phyloP scores from a whole-genome alignment of 2,888 invertebrate genomes.

The Zhuqinia jingwanae region DNA sequence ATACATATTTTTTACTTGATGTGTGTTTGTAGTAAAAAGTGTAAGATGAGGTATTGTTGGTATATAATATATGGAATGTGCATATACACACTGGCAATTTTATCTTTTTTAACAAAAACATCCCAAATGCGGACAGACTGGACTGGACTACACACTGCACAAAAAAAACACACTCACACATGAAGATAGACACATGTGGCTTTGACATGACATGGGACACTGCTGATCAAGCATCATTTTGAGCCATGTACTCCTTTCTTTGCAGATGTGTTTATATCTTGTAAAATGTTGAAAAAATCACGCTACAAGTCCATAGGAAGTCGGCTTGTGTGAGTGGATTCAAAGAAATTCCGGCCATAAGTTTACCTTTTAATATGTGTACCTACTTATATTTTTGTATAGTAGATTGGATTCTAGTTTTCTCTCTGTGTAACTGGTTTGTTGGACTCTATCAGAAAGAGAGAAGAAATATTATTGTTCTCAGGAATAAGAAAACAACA shows the following conservation, averaged over 20 bases:
- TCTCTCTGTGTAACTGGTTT: slow-evolving; percentile 31
- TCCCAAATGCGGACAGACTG: background rate
- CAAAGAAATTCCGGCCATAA: slow-evolving; percentile 55
- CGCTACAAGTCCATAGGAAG: slow-evolving; percentile 66
- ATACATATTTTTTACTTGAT: background rate
- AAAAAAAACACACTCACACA: too few species aligned
- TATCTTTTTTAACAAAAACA: background rate
- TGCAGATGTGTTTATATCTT: slow-evolving; percentile 68
- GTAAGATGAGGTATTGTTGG: background rate
- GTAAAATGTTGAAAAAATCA: slow-evolving; percentile 65
- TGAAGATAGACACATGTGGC: slow-evolving; percentile 56
- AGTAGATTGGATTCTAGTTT: slow-evolving; percentile 7
- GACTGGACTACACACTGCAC: too few species aligned
- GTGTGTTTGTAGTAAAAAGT: background rate
- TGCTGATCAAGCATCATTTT: slow-evolving; percentile 56
- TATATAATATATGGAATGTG: background rate
- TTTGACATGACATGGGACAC: slow-evolving; percentile 67
- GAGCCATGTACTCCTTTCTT: slow-evolving; percentile 67
- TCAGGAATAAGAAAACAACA: slow-evolving; percentile 9
- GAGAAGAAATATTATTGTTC: background rate
- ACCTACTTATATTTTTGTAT: slow-evolving; percentile 12
- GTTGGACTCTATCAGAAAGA: background rate
- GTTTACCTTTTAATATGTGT: background rate
- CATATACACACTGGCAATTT: background rate
- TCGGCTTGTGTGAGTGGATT: slow-evolving; percentile 56